Evolutionary conservation across 2,113 vertebrate species (phyloP).

Genomic region (Periophthalmus modestus): DNA sequence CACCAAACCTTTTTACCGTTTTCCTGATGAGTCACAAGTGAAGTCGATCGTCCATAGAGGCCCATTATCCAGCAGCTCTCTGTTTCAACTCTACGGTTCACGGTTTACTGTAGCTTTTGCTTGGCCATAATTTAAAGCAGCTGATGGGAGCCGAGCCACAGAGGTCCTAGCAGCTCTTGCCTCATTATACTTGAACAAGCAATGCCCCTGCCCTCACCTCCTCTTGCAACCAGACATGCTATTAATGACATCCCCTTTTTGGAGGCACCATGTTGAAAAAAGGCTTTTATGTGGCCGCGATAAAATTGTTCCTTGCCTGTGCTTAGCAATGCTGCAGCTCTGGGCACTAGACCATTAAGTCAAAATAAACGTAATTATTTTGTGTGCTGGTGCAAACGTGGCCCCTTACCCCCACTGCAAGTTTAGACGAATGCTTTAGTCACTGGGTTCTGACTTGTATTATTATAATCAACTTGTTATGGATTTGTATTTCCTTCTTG

Average conservation of each 20-base stretch:
- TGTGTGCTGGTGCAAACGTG: slow-evolving; percentile 53
- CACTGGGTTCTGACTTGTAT: slow-evolving; percentile 32
- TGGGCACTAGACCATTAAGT: slow-evolving; percentile 70
- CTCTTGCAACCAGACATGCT: slow-evolving; percentile 57
- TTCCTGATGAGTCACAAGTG: slow-evolving; percentile 27
- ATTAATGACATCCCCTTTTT: slow-evolving; percentile 72
- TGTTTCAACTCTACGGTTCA: slow-evolving; percentile 77
- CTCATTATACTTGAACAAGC: slow-evolving; percentile 25
- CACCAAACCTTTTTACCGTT: not conserved
- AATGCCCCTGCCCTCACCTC: slow-evolving; percentile 59
- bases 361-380: slow-evolving; percentile 78
- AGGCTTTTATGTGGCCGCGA: slow-evolving; percentile 62
- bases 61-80: slow-evolving; percentile 76
- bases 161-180: slow-evolving; percentile 34
- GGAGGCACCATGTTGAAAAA: slow-evolving; percentile 37
- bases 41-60: slow-evolving; percentile 73
- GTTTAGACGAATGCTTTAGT: slow-evolving; percentile 32
- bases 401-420: slow-evolving; percentile 56
- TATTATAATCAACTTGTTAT: slow-evolving; percentile 28
- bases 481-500: not conserved
- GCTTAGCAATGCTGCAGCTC: slow-evolving; percentile 62
- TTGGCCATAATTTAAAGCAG: slow-evolving; percentile 62
- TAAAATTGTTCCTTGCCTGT: slow-evolving; percentile 70
- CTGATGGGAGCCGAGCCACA: slow-evolving; percentile 55
- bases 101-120: slow-evolving; percentile 47